Evolutionary conservation across 37 sponge, comb jelly and placozoan genomes (phyloP).

Genomic region (Halisarca cf. caerulea): DNA sequence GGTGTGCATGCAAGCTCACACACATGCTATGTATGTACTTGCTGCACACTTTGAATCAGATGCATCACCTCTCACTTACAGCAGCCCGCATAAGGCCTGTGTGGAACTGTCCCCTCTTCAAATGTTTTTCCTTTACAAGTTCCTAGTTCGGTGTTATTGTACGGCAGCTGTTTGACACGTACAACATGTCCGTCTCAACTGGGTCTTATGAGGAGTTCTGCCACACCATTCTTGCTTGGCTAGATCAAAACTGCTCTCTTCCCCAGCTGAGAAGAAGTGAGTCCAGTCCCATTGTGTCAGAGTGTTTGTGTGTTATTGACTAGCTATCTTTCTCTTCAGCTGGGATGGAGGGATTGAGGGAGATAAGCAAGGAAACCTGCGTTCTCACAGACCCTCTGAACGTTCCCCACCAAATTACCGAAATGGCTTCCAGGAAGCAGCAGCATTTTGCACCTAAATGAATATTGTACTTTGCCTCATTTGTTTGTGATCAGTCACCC

Average conservation of each 20-base stretch:
- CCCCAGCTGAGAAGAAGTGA: conserved; percentile 78
- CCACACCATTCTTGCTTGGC: conserved; percentile 74
- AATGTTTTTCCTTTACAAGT: too few relatives aligned
- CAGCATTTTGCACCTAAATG: background rate
- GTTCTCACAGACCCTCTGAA: conserved; percentile 81
- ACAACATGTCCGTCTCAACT: conserved; percentile 78
- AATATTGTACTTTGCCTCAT: too few relatives aligned
- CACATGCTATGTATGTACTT: too few relatives aligned
- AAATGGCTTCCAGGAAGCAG: conserved; percentile 10
- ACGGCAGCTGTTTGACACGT: conserved; percentile 81
- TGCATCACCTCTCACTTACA: background rate
- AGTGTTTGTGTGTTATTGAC: background rate
- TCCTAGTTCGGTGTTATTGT: conserved; percentile 81
- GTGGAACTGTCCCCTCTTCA: too few relatives aligned
- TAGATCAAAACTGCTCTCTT: conserved; percentile 81
- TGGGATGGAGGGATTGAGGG: conserved; percentile 68
- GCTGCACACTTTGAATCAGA: conserved; percentile 30
- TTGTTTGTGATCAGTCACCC: too few relatives aligned
- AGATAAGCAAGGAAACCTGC: conserved; percentile 75
- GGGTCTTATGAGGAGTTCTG: conserved; percentile 72
- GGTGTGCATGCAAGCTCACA: too few relatives aligned
- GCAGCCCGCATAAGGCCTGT: too few relatives aligned
- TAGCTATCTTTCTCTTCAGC: conserved; percentile 33
- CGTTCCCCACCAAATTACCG: conserved; percentile 66
- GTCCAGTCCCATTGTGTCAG: background rate